These are phyloP conservation scores for Leptopilina clavipes DNA, from an alignment of 1,140 invertebrate genomes.

Conservation along the genomic window DNA sequence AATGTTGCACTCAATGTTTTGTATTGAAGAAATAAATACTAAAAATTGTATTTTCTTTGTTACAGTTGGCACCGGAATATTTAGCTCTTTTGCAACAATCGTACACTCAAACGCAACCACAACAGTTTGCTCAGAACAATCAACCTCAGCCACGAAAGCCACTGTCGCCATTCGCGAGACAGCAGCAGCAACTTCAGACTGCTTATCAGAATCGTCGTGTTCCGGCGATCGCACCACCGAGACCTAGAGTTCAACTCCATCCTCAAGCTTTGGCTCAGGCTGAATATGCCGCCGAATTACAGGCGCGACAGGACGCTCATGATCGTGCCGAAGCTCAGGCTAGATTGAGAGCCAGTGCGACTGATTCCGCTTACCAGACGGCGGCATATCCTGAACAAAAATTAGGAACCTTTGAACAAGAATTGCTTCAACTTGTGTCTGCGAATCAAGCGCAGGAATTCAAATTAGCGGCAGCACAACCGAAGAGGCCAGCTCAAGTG, in stretches of 20 bases:
- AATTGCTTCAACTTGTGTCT: slow-evolving; percentile 65
- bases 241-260: slow-evolving; percentile 64
- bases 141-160: slow-evolving; percentile 57
- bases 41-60: slow-evolving; percentile 42
- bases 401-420: slow-evolving; percentile 68
- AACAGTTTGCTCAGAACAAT: slow-evolving; percentile 43
- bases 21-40: too few relatives aligned
- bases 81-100: slow-evolving; percentile 63
- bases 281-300: slow-evolving; percentile 60
- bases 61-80: slow-evolving; percentile 71
- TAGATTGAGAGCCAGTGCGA: slow-evolving; percentile 56
- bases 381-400: slow-evolving; percentile 60
- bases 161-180: slow-evolving; percentile 64
- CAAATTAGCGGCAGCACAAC: slow-evolving; percentile 59
- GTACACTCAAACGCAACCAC: slow-evolving; percentile 62
- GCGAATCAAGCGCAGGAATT: slow-evolving; percentile 71
- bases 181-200: slow-evolving; percentile 68
- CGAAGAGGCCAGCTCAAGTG: slow-evolving; percentile 55
- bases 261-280: slow-evolving; percentile 65
- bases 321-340: slow-evolving; percentile 54
- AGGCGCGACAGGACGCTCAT: slow-evolving; percentile 62
- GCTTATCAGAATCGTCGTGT: slow-evolving; percentile 69
- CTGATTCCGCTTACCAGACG: slow-evolving; percentile 57
- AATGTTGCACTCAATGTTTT: too few relatives aligned
- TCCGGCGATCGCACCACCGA: slow-evolving; percentile 62